Percentiles rank a stretch among this genome's conserved stretches.
These are phyloP conservation scores for Arenicola marina DNA, from an alignment of 2,888 invertebrate genomes.

Conservation along the genomic window DNA sequence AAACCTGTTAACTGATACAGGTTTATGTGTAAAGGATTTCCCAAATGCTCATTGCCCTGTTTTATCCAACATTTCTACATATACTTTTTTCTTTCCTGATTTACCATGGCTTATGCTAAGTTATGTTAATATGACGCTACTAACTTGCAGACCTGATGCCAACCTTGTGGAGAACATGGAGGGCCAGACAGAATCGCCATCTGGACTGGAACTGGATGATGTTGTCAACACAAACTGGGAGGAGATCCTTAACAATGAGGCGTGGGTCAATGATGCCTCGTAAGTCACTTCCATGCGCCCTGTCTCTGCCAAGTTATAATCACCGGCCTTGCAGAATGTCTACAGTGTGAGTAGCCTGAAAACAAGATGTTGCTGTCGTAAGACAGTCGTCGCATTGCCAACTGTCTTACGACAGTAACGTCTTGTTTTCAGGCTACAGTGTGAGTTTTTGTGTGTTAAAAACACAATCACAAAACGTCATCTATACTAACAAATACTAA, in stretches of 20 bases:
- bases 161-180: constrained; percentile 62
- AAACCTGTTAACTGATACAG: too few species aligned
- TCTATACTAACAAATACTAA: too few species aligned
- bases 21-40: not conserved
- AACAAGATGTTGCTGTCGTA: too few species aligned
- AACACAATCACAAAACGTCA: too few species aligned
- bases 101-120: not conserved
- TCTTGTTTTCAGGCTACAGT: too few species aligned
- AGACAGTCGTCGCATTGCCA: too few species aligned
- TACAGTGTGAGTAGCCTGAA: too few species aligned
- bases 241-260: constrained; percentile 68
- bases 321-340: too few species aligned
- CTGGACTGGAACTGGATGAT: constrained; percentile 67
- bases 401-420: too few species aligned
- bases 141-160: constrained; percentile 67
- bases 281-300: constrained; percentile 42
- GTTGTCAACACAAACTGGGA: constrained; percentile 68
- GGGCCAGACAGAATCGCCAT: constrained; percentile 33
- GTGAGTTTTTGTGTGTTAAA: too few species aligned
- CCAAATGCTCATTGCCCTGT: not conserved
- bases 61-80: not conserved
- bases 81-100: not conserved
- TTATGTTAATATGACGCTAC: not conserved
- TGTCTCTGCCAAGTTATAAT: too few species aligned
- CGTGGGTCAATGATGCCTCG: constrained; percentile 76